Evolutionary conservation across 2,888 invertebrate genomes (phyloP).

Genomic region (Sturmia bella): DNA sequence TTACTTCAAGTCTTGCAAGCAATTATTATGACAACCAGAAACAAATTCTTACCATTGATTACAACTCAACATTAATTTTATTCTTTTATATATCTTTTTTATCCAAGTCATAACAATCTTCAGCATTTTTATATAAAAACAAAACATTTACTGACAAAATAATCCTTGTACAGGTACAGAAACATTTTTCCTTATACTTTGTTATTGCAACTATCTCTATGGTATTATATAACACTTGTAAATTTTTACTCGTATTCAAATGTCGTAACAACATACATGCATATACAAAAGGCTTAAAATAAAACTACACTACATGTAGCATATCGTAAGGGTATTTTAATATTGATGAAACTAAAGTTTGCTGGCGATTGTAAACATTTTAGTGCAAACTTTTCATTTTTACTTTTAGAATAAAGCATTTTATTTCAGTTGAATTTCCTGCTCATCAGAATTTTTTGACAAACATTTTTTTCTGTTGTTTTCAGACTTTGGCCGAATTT

Average conservation of each 20-base stretch:
- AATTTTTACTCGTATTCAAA: slow-evolving; percentile 3
- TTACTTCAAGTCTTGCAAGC: too few species aligned
- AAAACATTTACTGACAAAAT: slow-evolving; percentile 18
- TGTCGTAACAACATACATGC: slow-evolving; percentile 37
- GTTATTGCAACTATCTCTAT: neutral
- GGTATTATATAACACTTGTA: slow-evolving; percentile 19
- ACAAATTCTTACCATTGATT: too few species aligned
- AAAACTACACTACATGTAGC: slow-evolving; percentile 28
- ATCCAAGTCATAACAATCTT: too few species aligned
- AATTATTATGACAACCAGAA: too few species aligned
- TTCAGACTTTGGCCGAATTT: slow-evolving; percentile 19
- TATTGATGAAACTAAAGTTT: slow-evolving; percentile 16
- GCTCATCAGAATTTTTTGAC: neutral
- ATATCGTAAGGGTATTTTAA: slow-evolving; percentile 30
- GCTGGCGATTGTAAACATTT: neutral
- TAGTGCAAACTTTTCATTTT: neutral
- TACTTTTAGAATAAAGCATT: neutral
- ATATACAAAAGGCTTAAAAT: slow-evolving; percentile 43
- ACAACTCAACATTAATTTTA: too few species aligned
- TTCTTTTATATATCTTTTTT: too few species aligned
- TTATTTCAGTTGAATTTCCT: slow-evolving; percentile 12
- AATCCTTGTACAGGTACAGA: too few species aligned
- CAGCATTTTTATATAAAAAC: slow-evolving; percentile 19
- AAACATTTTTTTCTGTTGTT: slow-evolving; percentile 15
- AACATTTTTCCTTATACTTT: neutral